Evolutionary conservation across 2,113 vertebrate genomes (phyloP).

Genomic region (Dolichallabes microphthalmus): DNA sequence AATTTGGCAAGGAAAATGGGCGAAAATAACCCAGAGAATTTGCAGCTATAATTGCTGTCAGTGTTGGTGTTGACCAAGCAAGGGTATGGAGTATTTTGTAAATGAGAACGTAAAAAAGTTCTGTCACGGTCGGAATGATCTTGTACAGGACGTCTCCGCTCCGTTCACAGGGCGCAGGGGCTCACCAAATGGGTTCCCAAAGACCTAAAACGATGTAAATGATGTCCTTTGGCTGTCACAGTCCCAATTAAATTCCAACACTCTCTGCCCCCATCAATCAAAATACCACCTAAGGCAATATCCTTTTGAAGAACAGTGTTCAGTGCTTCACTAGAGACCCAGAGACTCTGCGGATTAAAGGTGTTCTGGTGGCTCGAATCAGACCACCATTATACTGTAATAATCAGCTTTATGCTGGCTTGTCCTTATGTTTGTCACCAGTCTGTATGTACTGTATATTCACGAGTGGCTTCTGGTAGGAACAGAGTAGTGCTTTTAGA

Average conservation of each 20-base stretch:
- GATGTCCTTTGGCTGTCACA: neutral
- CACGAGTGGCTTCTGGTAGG: neutral
- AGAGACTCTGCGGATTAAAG: neutral
- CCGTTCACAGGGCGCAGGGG: neutral
- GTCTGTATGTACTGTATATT: neutral
- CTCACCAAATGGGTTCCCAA: neutral
- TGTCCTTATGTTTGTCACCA: neutral
- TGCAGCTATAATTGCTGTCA: neutral
- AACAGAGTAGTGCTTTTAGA: neutral
- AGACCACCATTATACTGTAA: neutral
- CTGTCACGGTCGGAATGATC: neutral
- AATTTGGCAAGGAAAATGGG: neutral
- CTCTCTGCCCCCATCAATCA: neutral
- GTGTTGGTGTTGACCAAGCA: neutral
- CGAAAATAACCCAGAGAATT: neutral
- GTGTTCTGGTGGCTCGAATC: neutral
- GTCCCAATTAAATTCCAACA: no score
- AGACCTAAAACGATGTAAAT: neutral
- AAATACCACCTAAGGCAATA: neutral
- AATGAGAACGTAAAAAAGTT: no score
- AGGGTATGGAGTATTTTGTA: neutral
- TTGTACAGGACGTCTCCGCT: neutral
- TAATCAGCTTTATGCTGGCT: neutral
- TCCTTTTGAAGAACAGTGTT: neutral
- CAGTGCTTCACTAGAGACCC: neutral